Evolutionary conservation across 1,140 invertebrate genomes (phyloP).

Genomic region (Colletes latitarsis): DNA sequence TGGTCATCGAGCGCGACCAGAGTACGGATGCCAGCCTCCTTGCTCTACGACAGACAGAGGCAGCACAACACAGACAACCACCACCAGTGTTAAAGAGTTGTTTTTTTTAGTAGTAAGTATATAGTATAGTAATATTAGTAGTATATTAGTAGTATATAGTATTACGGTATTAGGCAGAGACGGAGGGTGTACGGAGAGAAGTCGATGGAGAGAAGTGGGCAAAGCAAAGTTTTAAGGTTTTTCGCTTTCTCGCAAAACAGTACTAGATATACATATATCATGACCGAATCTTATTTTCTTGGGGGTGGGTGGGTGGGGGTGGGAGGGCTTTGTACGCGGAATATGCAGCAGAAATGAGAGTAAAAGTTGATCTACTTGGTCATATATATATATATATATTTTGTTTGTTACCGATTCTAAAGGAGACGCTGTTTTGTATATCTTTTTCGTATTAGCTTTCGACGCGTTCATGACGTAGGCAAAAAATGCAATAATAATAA

Average conservation of each 20-base stretch:
- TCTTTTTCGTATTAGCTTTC: slow-evolving; percentile 5
- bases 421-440: slow-evolving; percentile 33
- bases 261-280: slow-evolving; percentile 21
- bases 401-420: slow-evolving; percentile 16
- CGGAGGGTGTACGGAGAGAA: slow-evolving; percentile 54
- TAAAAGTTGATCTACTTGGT: slow-evolving; percentile 21
- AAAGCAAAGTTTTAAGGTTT: slow-evolving; percentile 21
- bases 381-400: slow-evolving; percentile 16
- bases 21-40: slow-evolving; percentile 99
- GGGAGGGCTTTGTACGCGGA: slow-evolving; percentile 28
- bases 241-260: slow-evolving; percentile 1
- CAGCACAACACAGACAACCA: slow-evolving; percentile 84
- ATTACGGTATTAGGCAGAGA: slow-evolving; percentile 48
- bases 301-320: no score
- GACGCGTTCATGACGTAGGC: slow-evolving; percentile 11
- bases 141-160: slow-evolving; percentile 65
- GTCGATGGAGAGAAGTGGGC: slow-evolving; percentile 54
- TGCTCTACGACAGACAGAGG: slow-evolving; percentile 95
- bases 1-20: slow-evolving; percentile 99
- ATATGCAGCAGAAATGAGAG: slow-evolving; percentile 39
- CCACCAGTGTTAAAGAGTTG: slow-evolving; percentile 80
- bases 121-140: slow-evolving; percentile 66
- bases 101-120: slow-evolving; percentile 67
- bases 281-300: slow-evolving; percentile 26
- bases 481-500: not conserved